phyloP scores from a whole-genome alignment of 2,113 vertebrate genomes.

The Hyperopisus bebe region DNA sequence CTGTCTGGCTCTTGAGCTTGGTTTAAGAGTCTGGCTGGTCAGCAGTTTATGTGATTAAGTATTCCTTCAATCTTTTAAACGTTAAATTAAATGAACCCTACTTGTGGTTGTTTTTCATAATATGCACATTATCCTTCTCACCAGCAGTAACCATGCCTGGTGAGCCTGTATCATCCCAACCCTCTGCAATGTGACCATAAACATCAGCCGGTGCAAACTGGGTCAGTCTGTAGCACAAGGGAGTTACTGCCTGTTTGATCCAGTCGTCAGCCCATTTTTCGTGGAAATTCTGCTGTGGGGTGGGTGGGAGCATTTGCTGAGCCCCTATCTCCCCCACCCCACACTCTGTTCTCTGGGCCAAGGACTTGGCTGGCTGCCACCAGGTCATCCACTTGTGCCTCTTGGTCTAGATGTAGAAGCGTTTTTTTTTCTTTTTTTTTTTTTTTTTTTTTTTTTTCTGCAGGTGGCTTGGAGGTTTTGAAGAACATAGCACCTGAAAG shows the following conservation, averaged over 20 bases:
- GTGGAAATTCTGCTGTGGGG: neutral
- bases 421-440: neutral
- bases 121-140: neutral
- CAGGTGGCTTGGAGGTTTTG: neutral
- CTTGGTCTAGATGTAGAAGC: neutral
- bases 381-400: constrained; percentile 13
- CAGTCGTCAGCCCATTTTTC: constrained; percentile 11
- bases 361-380: neutral
- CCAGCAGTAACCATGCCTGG: neutral
- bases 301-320: constrained; percentile 17
- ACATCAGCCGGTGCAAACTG: constrained; percentile 7
- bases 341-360: constrained; percentile 16
- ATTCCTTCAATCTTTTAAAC: neutral
- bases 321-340: constrained; percentile 27
- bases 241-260: constrained; percentile 21
- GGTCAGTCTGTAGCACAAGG: neutral
- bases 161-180: neutral
- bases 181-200: neutral
- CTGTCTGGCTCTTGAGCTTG: neutral
- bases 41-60: neutral
- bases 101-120: neutral
- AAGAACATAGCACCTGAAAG: neutral
- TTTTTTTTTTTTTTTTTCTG: neutral
- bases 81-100: neutral
- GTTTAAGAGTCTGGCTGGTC: neutral